Evolutionary conservation across 2,888 invertebrate species (phyloP), one percentile per base, ranked within the genome.

Genomic region (Notocelia uddmanniana): DNA sequence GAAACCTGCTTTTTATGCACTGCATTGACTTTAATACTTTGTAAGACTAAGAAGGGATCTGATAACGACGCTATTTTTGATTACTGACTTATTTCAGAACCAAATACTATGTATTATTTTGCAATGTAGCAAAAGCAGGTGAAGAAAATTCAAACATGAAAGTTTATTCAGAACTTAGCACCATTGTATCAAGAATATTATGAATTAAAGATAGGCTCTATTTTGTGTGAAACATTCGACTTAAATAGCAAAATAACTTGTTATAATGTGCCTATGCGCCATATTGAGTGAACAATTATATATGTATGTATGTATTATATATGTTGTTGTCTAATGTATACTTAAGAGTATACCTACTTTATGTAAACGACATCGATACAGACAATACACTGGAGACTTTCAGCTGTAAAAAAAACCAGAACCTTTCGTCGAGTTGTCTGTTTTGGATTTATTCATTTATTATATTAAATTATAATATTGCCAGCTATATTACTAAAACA

Each of bases 131-230:
- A 26, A 23, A 54, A 57, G 26, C 19, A 37, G 37, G 13, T 58
- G 19, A 6, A 19, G 15, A 23, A 31, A 58, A 45, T 58, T 58
- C 31, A 58, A 37, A 58, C 37, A 37, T 23, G 19, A 37, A 9
- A 10, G 37, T 58, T 37, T 58, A 58, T 58, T 19, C 34, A 11
- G 6, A 15, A 37, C 19, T 55, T 41, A 37, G 59, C 41, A 41
- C 21, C 34, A 41, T 55, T 66, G 41, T 37, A 41, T 66, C 21
- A 66, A 55, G 37, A 37, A 18, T 19, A 55, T 55, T 66, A 66
- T 67, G 55, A 67, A 57, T 67, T 55, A 67, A 67, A 67, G 55
- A 55, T 67, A 45, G 18, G 31, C 18, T 26, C 57, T 26, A 66
- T 55, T 45, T n/a, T 55, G 8, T 45, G 45, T n/a, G 45, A 13